Evolutionary conservation across 2,113 vertebrate genomes (phyloP), one percentile per base, ranked within the genome.

Genomic region (Nymphicus hollandicus): DNA sequence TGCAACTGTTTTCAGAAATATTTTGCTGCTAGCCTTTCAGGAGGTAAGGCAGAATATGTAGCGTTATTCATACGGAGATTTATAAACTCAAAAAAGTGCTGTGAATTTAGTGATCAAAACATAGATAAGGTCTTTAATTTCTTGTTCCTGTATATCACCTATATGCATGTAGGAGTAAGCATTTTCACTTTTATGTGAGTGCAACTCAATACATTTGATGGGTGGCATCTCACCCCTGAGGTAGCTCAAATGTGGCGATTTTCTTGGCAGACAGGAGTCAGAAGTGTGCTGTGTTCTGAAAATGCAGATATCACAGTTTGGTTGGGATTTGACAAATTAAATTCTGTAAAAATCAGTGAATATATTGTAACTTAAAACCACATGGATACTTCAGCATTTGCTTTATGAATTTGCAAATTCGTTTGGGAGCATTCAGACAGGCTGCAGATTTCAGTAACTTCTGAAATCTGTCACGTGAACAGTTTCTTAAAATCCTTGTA

Each of bases 171-270:
- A 18, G 49, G 13, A 8, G 16, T 28, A 17, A 58, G 9, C 29
- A 4, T 44, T 88, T 46, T 41, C 6, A 4, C 11, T 69, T 14
- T 24, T 46, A 2, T 15, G 66, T 86, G 33, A 23, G 31, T 8
- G 11, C 16, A 47, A 1, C 7, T 63, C 25, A 37, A 2, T 37
- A 1, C 17, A 9, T 18, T 33, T 46, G 15, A 22, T 24, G 24
- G 61, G 13, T 63, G 81, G 35, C 33, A 61, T 64, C 60, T 43
- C 1, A 1, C 18, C 35, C 50, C 64, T 31, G 24, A 46, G 44
- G 33, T 46, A 46, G 33, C 27, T 50, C 0, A 0, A 70, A 22
- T 10, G 9, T 1, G 1, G 11, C 43, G 41, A 2, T 37, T 71
- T 46, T 35, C 35, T 24, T 80, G 52, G 39, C 58, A 91, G 43